Evolutionary conservation across 2,797 vertebrate genomes (phyloP).

Genomic region (Echeneis naucrates): DNA sequence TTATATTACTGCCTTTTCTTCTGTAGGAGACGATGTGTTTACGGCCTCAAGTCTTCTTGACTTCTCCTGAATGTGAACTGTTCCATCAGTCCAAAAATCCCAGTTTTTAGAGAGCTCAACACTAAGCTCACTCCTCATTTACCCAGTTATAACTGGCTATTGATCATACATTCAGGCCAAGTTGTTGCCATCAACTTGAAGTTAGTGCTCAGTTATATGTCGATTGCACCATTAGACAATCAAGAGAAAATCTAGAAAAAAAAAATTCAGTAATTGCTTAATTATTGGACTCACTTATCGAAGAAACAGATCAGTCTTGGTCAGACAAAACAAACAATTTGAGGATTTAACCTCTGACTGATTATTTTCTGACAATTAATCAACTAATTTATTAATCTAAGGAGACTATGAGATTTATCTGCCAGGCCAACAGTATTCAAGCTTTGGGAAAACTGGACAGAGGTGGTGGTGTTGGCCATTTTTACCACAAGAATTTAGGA

Average conservation of each 20-base stretch:
- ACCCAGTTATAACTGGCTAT: not conserved
- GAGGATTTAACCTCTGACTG: not conserved
- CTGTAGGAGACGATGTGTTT: constrained; percentile 76
- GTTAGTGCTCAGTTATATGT: not conserved
- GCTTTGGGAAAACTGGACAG: constrained; percentile 6
- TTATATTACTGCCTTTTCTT: constrained; percentile 86
- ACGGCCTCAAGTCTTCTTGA: constrained; percentile 58
- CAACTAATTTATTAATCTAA: not conserved
- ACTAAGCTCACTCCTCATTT: not conserved
- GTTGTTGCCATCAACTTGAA: not conserved
- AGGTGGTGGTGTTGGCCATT: not conserved
- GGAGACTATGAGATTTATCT: not conserved
- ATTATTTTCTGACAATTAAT: not conserved
- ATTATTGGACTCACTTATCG: constrained; percentile 4
- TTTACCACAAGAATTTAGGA: not conserved
- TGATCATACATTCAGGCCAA: not conserved
- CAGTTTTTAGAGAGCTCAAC: not conserved
- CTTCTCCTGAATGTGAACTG: constrained; percentile 51
- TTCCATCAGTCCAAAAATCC: constrained; percentile 2
- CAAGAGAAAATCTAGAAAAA: not conserved
- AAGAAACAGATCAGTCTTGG: not conserved
- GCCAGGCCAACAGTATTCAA: not conserved
- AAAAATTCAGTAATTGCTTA: not conserved
- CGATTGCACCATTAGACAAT: not conserved
- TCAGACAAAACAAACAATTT: not conserved